Evolutionary conservation across 2,113 vertebrate species (phyloP), one percentile per base, ranked within the genome.

Genomic region (Vombatus ursinus): DNA sequence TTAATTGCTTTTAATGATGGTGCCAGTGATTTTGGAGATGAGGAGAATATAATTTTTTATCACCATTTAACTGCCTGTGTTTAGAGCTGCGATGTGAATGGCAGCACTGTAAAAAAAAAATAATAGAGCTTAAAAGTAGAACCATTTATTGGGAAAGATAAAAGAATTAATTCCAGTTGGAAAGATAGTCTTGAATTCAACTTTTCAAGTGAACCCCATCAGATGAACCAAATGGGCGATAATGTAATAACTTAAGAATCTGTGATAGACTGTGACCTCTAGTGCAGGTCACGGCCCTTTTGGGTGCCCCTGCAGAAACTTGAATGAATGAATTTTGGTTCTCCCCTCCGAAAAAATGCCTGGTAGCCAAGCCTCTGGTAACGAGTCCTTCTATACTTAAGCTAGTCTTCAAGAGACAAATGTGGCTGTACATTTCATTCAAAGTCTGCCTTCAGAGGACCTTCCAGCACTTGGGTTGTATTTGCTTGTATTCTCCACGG

Each of bases 131-230:
- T 22, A 77, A 89, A 92, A 92, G 47, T 47, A 54, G 47, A 93
- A 12, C 7, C 9, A 26, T 93, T 90, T 93, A 94, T 52, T 89
- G 50, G 91, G 44, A 68, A 96, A 95, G 47, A 23, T 44, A 48
- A 95, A 95, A 52, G 25, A 89, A 48, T 49, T 50, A n/a, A 19
- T 94, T 48, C 52, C 11, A 84, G 50, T 49, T 25, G 44, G n/a
- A 84, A 77, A 26, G 89, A 0, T 84, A 53, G 28, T 49, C 94
- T 52, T 28, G 37, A 48, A 28, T 50, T 95, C 44, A 50, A 50
- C 89, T 97, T 90, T 91, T 54, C 7, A 44, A 44, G 16, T 23
- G 16, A 44, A 44, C n/a, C 16, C 37, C 19, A 44, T 84, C n/a
- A 84, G 68, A 44, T 44, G n/a, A 44, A 84, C n/a, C 68, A 84